Percentiles rank a stretch among this genome's conserved stretches.
phyloP scores from a whole-genome alignment of 2,797 vertebrate species.

The Bryconaethiops microstoma region DNA sequence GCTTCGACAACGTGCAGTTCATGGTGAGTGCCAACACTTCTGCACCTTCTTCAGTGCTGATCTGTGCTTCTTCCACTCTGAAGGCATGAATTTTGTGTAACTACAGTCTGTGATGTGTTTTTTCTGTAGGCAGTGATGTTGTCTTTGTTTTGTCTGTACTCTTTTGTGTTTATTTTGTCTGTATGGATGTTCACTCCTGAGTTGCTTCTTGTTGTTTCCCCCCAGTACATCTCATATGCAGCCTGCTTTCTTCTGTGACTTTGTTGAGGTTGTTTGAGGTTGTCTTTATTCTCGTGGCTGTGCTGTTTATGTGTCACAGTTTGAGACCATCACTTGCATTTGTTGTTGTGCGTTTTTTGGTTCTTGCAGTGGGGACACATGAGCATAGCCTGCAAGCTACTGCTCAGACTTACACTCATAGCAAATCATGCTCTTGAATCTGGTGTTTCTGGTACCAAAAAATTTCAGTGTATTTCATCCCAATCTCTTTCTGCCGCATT shows the following conservation, averaged over 20 bases:
- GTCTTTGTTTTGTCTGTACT: constrained; percentile 1
- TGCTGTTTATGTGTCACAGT: not conserved
- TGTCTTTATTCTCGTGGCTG: not conserved
- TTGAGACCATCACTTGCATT: not conserved
- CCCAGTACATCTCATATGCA: not conserved
- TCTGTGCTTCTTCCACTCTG: not conserved
- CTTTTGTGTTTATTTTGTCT: not conserved
- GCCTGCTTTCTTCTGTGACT: not conserved
- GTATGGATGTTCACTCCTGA: not conserved
- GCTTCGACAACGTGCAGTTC: constrained; percentile 98
- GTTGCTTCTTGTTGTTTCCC: not conserved
- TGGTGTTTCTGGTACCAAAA: not conserved
- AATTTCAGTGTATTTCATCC: not conserved
- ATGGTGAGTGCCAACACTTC: constrained; percentile 85
- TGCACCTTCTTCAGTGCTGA: not conserved
- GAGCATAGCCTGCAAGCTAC: not conserved
- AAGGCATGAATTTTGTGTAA: not conserved
- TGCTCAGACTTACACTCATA: not conserved
- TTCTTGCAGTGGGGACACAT: not conserved
- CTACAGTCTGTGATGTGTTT: not conserved
- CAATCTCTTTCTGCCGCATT: not conserved
- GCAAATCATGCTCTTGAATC: not conserved
- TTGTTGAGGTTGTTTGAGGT: not conserved
- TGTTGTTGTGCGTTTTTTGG: not conserved
- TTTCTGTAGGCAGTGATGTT: not conserved